phyloP scores from a whole-genome alignment of 2,888 invertebrate species.

The Muschampia plurimacula region DNA sequence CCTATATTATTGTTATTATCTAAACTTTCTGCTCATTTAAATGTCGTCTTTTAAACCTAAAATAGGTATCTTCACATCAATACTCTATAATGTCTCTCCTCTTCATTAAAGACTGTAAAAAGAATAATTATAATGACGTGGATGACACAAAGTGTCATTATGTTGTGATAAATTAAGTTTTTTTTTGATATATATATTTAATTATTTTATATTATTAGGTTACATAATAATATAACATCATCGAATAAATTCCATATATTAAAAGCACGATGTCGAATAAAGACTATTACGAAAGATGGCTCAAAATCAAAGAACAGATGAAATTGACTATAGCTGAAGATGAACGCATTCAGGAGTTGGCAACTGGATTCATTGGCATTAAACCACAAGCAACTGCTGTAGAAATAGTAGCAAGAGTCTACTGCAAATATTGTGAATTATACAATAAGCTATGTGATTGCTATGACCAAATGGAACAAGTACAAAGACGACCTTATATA shows the following conservation, averaged over 20 bases:
- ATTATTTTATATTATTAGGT: conserved; percentile 8
- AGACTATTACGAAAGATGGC: conserved; percentile 71
- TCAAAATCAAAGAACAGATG: conserved; percentile 67
- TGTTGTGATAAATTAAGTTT: not conserved
- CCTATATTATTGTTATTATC: too few relatives aligned
- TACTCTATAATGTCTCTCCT: too few relatives aligned
- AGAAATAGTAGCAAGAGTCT: conserved; percentile 79
- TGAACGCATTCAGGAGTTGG: conserved; percentile 65
- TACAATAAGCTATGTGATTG: conserved; percentile 86
- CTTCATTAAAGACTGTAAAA: conserved; percentile 1
- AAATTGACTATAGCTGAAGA: conserved; percentile 62
- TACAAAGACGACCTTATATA: conserved; percentile 85
- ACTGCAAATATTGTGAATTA: conserved; percentile 80
- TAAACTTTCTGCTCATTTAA: too few relatives aligned
- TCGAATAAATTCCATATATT: not conserved
- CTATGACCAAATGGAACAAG: conserved; percentile 87
- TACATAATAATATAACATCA: not conserved
- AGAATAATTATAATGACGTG: not conserved
- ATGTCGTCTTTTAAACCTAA: too few relatives aligned
- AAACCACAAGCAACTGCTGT: conserved; percentile 80
- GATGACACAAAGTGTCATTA: not conserved
- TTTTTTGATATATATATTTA: not conserved
- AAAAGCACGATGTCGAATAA: conserved; percentile 64
- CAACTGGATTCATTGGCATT: conserved; percentile 60
- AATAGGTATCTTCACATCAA: too few relatives aligned